Conservation (phyloP, 1,140 invertebrate genomes). For the Hirudo medicinalis region DNA sequence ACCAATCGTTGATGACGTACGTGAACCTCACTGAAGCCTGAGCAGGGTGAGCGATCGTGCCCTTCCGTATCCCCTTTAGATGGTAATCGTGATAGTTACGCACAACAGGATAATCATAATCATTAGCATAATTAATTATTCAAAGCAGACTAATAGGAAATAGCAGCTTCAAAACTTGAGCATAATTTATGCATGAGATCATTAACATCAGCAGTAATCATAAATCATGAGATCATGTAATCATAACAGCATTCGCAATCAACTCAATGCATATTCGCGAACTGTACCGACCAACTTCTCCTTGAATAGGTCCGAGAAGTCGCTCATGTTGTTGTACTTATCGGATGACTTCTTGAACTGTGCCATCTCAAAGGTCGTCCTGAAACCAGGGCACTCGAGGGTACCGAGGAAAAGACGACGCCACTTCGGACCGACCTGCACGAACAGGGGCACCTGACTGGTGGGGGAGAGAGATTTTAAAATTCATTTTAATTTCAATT, state of each 20-base stretch:
- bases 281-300: constrained; percentile 38
- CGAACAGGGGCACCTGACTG: constrained; percentile 67
- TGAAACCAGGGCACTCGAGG: constrained; percentile 56
- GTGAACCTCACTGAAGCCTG: constrained; percentile 66
- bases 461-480: constrained; percentile 29
- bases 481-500: constrained; percentile 11
- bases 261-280: neutral
- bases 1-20: constrained; percentile 61
- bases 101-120: too few species aligned
- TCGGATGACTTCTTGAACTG: constrained; percentile 66
- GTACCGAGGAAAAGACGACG: constrained; percentile 55
- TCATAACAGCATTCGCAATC: neutral
- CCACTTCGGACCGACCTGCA: constrained; percentile 71
- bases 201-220: neutral
- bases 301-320: constrained; percentile 44
- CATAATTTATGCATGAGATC: neutral
- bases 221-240: too few species aligned
- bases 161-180: too few species aligned
- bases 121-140: too few species aligned
- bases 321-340: constrained; percentile 65
- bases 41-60: constrained; percentile 34
- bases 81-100: too few species aligned
- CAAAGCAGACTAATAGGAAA: too few species aligned
- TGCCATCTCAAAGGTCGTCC: constrained; percentile 72
- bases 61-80: too few species aligned